Evolutionary conservation across 2,888 invertebrate genomes (phyloP).

Genomic region (Habrosyne pyritoides): DNA sequence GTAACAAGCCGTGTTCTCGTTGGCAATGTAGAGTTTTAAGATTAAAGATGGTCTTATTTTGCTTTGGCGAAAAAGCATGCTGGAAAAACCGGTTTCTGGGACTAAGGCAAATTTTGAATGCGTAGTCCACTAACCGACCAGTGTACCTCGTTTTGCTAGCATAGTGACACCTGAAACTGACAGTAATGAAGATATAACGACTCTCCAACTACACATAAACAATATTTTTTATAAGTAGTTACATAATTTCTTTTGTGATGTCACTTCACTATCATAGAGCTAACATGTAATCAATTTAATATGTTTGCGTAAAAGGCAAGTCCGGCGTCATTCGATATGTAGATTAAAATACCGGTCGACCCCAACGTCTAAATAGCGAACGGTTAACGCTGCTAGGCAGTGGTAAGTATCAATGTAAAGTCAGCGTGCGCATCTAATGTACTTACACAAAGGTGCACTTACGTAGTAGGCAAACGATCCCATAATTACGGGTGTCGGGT

Average conservation of each 20-base stretch:
- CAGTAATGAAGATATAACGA: background rate
- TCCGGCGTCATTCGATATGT: slow-evolving; percentile 22
- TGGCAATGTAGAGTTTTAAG: background rate
- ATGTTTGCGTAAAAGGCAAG: slow-evolving; percentile 11
- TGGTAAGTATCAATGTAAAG: slow-evolving; percentile 35
- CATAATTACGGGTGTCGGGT: slow-evolving; percentile 55
- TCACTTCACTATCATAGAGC: background rate
- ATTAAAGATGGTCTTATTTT: background rate
- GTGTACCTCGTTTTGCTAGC: background rate
- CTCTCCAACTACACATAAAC: too few species aligned
- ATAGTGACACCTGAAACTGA: background rate
- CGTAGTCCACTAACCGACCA: background rate
- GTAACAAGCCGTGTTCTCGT: background rate
- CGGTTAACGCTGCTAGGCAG: slow-evolving; percentile 47
- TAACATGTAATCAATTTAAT: slow-evolving; percentile 13
- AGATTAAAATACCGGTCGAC: slow-evolving; percentile 32
- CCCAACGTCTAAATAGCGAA: slow-evolving; percentile 33
- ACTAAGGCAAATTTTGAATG: background rate
- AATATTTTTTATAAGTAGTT: background rate
- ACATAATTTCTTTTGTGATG: background rate
- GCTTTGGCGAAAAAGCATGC: background rate
- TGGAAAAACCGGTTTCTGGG: background rate
- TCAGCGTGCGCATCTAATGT: slow-evolving; percentile 39
- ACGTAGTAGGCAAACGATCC: slow-evolving; percentile 44
- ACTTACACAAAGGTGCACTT: slow-evolving; percentile 53